phyloP scores from a whole-genome alignment of 92 coral and sea anemone genomes.

The Nematostella vectensis region DNA sequence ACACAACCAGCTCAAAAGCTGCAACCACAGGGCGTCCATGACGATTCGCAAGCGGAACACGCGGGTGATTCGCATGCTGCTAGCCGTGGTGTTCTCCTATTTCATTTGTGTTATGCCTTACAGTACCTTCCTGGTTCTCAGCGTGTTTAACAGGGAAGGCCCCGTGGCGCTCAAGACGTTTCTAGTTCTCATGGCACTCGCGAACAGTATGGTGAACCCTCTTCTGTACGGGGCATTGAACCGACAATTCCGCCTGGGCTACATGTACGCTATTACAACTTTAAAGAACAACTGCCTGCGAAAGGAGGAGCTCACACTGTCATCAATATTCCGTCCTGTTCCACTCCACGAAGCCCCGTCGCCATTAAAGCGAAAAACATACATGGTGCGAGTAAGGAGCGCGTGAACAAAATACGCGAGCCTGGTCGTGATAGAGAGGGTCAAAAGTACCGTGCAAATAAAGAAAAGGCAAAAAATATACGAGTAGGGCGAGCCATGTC shows the following conservation, averaged over 20 bases:
- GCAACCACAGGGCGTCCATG: conserved; percentile 16
- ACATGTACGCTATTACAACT: conserved; percentile 26
- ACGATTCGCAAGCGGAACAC: conserved; percentile 26
- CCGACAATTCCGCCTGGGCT: conserved; percentile 32
- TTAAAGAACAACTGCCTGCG: conserved; percentile 12
- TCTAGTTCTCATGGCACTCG: conserved; percentile 27
- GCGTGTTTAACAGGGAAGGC: conserved; percentile 14
- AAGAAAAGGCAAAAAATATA: too few relatives aligned
- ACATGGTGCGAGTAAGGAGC: conserved; percentile 16
- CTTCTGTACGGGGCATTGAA: conserved; percentile 31
- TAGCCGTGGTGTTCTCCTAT: conserved; percentile 28
- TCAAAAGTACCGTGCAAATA: too few relatives aligned
- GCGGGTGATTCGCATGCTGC: conserved; percentile 34
- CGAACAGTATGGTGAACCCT: conserved; percentile 45
- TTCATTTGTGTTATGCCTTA: conserved; percentile 45
- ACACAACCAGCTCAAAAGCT: conserved; percentile 7
- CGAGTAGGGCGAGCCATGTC: too few relatives aligned
- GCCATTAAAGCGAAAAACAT: conserved; percentile 9
- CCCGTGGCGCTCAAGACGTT: conserved; percentile 26
- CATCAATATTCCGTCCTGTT: conserved; percentile 21
- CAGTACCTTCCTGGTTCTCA: conserved; percentile 24
- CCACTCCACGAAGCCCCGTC: conserved; percentile 9
- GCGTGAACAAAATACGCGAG: too few relatives aligned
- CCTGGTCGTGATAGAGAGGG: too few relatives aligned
- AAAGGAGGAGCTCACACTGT: conserved; percentile 13